A percentile compares a stretch with the other conserved stretches of the same genome.
Conservation (phyloP, 1,140 invertebrate genomes). For the Phocides pigmalion region DNA sequence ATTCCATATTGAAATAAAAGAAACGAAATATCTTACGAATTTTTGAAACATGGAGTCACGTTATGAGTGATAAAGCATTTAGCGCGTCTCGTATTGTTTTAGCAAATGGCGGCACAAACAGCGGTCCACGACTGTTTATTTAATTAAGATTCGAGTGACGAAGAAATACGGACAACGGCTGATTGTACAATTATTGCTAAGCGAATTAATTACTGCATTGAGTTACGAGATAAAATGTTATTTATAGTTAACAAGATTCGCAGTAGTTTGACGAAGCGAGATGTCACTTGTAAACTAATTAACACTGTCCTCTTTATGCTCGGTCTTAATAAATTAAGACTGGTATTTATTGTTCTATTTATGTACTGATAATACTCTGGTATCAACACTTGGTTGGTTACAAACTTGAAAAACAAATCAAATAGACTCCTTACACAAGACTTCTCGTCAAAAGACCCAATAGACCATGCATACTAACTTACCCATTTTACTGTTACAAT, state of each 20-base stretch:
- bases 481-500: no score
- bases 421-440: no score
- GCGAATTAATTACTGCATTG: slow-evolving; percentile 30
- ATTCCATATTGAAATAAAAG: no score
- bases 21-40: neutral
- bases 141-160: slow-evolving; percentile 27
- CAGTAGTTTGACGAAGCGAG: slow-evolving; percentile 13
- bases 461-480: no score
- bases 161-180: slow-evolving; percentile 24
- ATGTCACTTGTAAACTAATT: slow-evolving; percentile 26
- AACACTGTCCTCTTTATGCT: slow-evolving; percentile 14
- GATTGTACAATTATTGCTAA: slow-evolving; percentile 31
- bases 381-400: no score
- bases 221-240: slow-evolving; percentile 30
- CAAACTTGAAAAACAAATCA: no score
- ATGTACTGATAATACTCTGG: no score
- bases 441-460: no score
- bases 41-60: neutral
- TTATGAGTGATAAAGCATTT: slow-evolving; percentile 23
- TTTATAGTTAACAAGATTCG: slow-evolving; percentile 25
- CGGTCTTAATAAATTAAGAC: neutral
- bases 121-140: slow-evolving; percentile 26
- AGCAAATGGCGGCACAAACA: slow-evolving; percentile 42
- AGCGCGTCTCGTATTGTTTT: slow-evolving; percentile 39
- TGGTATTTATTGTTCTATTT: no score